Evolutionary conservation across 1,140 invertebrate species (phyloP).

Genomic region (Brachionus plicatilis): DNA sequence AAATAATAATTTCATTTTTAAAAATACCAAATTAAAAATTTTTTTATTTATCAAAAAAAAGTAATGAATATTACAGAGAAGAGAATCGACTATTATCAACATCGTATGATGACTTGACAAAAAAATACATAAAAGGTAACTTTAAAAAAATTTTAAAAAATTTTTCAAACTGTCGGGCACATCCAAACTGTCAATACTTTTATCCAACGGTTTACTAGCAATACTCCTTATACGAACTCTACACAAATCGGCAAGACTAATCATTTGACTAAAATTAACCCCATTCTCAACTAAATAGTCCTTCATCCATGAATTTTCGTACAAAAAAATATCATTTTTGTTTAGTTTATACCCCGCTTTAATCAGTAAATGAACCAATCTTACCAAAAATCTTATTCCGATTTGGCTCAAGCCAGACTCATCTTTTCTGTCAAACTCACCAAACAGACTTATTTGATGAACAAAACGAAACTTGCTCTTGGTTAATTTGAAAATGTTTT

Average conservation of each 20-base stretch:
- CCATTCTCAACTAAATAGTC: background rate
- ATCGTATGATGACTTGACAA: constrained; percentile 36
- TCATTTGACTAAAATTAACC: background rate
- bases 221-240: background rate
- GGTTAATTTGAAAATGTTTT: background rate
- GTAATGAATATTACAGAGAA: constrained; percentile 49
- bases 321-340: background rate
- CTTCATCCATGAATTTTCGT: background rate
- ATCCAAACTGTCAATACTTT: background rate
- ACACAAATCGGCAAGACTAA: background rate
- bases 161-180: background rate
- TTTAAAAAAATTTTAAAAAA: constrained; percentile 48
- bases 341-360: background rate
- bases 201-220: background rate
- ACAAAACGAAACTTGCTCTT: constrained; percentile 21
- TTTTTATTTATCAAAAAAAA: constrained; percentile 41
- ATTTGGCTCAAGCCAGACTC: background rate
- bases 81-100: constrained; percentile 42
- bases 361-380: background rate
- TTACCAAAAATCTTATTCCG: background rate
- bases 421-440: background rate
- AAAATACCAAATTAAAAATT: background rate
- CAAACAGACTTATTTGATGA: background rate
- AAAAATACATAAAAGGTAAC: constrained; percentile 11
- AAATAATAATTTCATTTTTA: too few species aligned